Percentiles rank a stretch among this genome's conserved stretches.
Evolutionary conservation across 2,113 vertebrate species (phyloP).

Genomic region (Peromyscus leucopus): DNA sequence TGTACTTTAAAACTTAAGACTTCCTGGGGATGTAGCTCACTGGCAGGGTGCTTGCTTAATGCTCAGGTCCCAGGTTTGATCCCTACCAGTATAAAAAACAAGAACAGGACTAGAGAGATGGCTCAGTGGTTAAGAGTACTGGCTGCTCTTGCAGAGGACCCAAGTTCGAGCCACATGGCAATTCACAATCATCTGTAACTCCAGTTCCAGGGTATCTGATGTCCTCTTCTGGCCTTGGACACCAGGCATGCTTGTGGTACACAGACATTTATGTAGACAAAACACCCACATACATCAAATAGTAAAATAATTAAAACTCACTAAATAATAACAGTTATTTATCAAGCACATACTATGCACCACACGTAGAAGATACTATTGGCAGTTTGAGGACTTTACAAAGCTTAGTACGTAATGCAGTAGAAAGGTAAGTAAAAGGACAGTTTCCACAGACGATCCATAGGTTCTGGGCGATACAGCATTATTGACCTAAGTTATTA

Average conservation of each 20-base stretch:
- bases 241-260: neutral
- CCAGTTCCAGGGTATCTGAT: neutral
- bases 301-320: neutral
- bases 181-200: neutral
- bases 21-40: neutral
- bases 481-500: neutral
- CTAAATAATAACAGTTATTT: neutral
- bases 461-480: neutral
- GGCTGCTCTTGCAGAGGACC: neutral
- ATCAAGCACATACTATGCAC: neutral
- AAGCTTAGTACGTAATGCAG: neutral
- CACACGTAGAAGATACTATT: neutral
- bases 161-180: neutral
- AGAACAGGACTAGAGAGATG: neutral
- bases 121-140: neutral
- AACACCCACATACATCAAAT: neutral
- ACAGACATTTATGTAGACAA: neutral
- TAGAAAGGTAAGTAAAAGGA: neutral
- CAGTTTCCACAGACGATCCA: neutral
- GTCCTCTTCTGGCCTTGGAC: neutral
- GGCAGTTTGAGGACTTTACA: neutral
- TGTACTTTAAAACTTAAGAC: slow-evolving; percentile 42
- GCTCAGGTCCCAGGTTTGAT: neutral
- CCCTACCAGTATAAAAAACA: neutral
- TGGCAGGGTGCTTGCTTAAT: neutral